A percentile compares a stretch with the other conserved stretches of the same genome.
These are phyloP conservation scores for Hyposoter didymator DNA, from an alignment of 2,888 invertebrate species.

Conservation along the genomic window DNA sequence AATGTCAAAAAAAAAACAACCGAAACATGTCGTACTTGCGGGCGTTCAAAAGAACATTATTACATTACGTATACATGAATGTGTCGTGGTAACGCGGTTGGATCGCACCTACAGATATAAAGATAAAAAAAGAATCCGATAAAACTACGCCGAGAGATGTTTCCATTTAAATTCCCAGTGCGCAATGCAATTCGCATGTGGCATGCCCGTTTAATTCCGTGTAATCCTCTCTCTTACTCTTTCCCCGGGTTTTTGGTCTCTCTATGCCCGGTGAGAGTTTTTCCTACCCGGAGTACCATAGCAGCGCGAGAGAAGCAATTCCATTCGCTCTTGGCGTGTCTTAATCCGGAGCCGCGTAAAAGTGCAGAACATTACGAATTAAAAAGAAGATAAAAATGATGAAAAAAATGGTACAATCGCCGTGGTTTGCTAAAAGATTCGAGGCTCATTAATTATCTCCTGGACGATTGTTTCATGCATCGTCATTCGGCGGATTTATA, in stretches of 20 bases:
- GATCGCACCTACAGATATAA: constrained; percentile 48
- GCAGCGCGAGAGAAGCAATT: constrained; percentile 51
- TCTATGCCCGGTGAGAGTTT: constrained; percentile 6
- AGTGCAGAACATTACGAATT: constrained; percentile 51
- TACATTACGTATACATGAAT: constrained; percentile 67
- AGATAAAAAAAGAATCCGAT: constrained; percentile 68
- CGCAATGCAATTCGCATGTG: constrained; percentile 61
- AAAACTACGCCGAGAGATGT: constrained; percentile 65
- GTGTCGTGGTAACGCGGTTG: constrained; percentile 51
- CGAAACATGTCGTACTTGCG: constrained; percentile 36
- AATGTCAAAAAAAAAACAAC: neutral
- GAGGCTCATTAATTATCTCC: constrained; percentile 55
- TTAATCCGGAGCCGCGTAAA: constrained; percentile 56
- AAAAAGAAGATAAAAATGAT: constrained; percentile 33
- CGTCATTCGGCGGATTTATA: constrained; percentile 44
- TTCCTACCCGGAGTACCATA: constrained; percentile 22
- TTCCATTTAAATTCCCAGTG: constrained; percentile 68
- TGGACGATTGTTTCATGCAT: constrained; percentile 24
- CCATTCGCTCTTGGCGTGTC: constrained; percentile 34
- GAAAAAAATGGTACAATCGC: neutral
- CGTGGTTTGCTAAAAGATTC: constrained; percentile 40
- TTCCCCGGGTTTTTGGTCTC: constrained; percentile 45
- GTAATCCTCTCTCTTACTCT: constrained; percentile 68
- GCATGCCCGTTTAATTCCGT: constrained; percentile 69
- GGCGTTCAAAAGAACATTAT: constrained; percentile 56